Conservation (phyloP, 30 jellyfish, hydroid and myxozoan genomes). For the Rhopilema esculentum region DNA sequence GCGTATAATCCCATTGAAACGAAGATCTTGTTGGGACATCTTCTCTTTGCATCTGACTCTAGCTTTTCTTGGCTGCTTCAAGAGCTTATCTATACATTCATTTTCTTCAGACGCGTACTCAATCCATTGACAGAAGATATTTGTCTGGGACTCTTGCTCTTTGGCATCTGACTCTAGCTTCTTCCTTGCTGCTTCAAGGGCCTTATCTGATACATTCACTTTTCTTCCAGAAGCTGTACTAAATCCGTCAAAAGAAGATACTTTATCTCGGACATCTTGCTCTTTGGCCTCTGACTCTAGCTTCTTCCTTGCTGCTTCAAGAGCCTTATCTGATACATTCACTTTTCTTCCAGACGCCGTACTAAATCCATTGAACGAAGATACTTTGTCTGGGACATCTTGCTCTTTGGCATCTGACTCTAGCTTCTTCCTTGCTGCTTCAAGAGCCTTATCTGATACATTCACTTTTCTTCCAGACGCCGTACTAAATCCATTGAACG, state of each 20-base stretch:
- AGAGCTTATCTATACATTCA: too few relatives aligned
- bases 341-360: slow-evolving; percentile 65
- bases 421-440: slow-evolving; percentile 59
- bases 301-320: slow-evolving; percentile 41
- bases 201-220: not conserved
- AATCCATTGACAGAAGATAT: not conserved
- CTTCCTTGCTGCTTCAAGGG: not conserved
- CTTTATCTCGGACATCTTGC: not conserved
- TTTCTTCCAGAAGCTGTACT: not conserved
- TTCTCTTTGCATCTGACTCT: not conserved
- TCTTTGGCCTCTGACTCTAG: not conserved
- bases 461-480: slow-evolving; percentile 62
- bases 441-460: slow-evolving; percentile 55
- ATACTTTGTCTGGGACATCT: not conserved
- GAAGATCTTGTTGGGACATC: not conserved
- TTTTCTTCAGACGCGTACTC: not conserved
- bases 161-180: not conserved
- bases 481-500: slow-evolving; percentile 61
- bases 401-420: slow-evolving; percentile 2
- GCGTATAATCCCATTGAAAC: slow-evolving; percentile 66
- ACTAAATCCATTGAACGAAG: slow-evolving; percentile 46
- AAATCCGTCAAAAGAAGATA: not conserved
- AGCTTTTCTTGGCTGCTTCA: not conserved
- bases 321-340: slow-evolving; percentile 39
- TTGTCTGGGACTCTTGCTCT: not conserved